A percentile compares a stretch with the other conserved stretches of the same genome.
phyloP scores from a whole-genome alignment of 2,888 invertebrate species.

The Andrena bucephala region DNA sequence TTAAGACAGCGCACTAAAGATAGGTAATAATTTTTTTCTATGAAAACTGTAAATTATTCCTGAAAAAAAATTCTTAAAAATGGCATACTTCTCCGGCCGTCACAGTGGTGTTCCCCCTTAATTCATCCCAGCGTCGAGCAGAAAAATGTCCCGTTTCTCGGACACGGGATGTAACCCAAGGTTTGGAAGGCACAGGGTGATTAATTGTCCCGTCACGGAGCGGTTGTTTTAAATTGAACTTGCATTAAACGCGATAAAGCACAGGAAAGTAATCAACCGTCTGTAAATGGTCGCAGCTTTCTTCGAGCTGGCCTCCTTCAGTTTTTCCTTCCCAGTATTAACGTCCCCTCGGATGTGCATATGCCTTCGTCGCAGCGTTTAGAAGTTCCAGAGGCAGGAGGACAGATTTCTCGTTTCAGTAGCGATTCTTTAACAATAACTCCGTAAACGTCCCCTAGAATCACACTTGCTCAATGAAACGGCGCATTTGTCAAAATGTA shows the following conservation, averaged over 20 bases:
- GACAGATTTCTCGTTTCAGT: background rate
- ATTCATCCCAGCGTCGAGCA: background rate
- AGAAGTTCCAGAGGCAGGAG: background rate
- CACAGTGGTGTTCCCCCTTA: too few relatives aligned
- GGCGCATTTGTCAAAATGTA: background rate
- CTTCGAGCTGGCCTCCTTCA: background rate
- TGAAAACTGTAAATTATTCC: too few relatives aligned
- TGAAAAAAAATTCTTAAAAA: too few relatives aligned
- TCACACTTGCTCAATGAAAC: background rate
- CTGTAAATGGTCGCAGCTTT: background rate
- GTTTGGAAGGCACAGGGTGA: background rate
- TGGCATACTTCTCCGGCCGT: too few relatives aligned
- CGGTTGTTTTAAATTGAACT: conserved; percentile 46
- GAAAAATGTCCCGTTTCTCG: background rate
- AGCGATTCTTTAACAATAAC: background rate
- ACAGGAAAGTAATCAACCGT: conserved; percentile 11
- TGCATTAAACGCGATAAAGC: conserved; percentile 23
- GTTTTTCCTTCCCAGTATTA: background rate
- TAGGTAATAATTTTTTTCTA: too few relatives aligned
- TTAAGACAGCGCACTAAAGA: too few relatives aligned
- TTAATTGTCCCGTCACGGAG: conserved; percentile 31
- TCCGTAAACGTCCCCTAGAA: background rate
- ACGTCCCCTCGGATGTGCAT: too few relatives aligned
- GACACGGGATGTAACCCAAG: background rate
- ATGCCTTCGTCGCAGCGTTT: background rate